Conservation (phyloP, 2,113 vertebrate species). For the Vimba vimba region DNA sequence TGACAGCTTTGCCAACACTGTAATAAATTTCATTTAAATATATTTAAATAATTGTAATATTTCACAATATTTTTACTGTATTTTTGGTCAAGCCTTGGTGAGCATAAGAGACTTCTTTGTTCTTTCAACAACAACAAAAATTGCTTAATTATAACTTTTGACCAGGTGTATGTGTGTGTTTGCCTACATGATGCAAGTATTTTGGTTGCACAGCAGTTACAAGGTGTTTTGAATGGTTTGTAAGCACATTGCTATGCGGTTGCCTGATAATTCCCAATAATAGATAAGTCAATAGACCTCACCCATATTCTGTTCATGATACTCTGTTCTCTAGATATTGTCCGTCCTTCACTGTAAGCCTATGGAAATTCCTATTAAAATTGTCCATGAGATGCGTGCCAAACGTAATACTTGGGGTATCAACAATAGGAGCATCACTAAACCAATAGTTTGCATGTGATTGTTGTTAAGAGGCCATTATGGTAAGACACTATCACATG, state of each 20-base stretch:
- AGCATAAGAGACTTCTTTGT: too few species aligned
- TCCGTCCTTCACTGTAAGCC: background rate
- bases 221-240: background rate
- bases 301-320: background rate
- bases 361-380: background rate
- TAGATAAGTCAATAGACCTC: background rate
- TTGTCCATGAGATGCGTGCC: background rate
- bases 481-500: constrained; percentile 52
- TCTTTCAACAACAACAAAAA: background rate
- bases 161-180: background rate
- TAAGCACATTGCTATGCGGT: background rate
- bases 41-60: background rate
- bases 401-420: background rate
- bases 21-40: too few species aligned
- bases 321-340: background rate
- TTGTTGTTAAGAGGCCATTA: constrained; percentile 34
- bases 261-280: background rate
- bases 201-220: background rate
- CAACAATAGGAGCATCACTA: background rate
- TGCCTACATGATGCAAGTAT: background rate
- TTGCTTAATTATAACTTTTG: background rate
- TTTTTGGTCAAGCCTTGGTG: background rate
- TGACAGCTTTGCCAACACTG: background rate
- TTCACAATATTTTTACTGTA: background rate
- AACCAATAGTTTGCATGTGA: constrained; percentile 8